Evolutionary conservation across 1,140 invertebrate genomes (phyloP).

Genomic region (Eupristina koningsbergeri): DNA sequence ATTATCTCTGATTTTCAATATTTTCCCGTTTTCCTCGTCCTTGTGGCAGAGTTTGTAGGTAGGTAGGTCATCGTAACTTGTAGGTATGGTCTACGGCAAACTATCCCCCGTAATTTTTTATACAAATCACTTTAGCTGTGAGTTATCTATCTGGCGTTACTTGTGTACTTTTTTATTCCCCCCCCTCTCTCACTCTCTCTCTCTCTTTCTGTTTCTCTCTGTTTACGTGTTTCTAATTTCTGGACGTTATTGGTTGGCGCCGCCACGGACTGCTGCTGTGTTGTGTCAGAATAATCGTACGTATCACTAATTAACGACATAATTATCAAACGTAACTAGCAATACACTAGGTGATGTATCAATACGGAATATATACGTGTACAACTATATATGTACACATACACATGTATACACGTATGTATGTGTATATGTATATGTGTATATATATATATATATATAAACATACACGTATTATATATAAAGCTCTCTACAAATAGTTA

Average conservation of each 20-base stretch:
- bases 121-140: constrained; percentile 57
- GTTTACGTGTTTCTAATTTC: constrained; percentile 69
- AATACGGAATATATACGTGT: constrained; percentile 48
- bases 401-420: too few species aligned
- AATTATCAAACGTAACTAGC: constrained; percentile 69
- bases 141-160: constrained; percentile 37
- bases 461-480: too few species aligned
- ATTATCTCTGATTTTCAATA: background rate
- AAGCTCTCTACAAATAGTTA: constrained; percentile 71
- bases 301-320: constrained; percentile 63
- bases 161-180: constrained; percentile 59
- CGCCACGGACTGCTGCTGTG: constrained; percentile 60
- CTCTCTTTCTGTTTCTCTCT: constrained; percentile 58
- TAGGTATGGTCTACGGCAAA: constrained; percentile 24
- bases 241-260: constrained; percentile 68
- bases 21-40: background rate
- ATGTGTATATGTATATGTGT: too few species aligned
- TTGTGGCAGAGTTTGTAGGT: background rate
- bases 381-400: too few species aligned
- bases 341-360: constrained; percentile 60
- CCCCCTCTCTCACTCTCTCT: too few species aligned
- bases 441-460: constrained; percentile 56
- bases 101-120: constrained; percentile 51
- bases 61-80: too few species aligned
- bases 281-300: constrained; percentile 58